Evolutionary conservation across 2,113 vertebrate species (phyloP).

Genomic region (Elgaria multicarinata): DNA sequence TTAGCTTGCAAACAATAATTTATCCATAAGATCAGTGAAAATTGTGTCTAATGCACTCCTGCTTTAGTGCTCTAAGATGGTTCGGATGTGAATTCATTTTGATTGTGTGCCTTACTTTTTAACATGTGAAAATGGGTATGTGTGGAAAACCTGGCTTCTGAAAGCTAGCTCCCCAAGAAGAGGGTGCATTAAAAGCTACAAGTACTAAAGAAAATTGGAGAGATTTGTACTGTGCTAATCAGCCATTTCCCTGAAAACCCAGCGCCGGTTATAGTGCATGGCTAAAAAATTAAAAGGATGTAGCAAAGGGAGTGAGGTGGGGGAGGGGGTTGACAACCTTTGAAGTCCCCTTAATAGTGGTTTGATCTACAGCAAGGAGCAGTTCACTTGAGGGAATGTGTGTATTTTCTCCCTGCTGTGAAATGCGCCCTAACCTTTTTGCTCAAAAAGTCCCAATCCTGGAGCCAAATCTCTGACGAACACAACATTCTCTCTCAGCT

Average conservation of each 20-base stretch:
- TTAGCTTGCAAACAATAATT: constrained; percentile 33
- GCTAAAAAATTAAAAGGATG: not conserved
- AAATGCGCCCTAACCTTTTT: not conserved
- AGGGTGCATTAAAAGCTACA: not conserved
- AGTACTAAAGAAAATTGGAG: not conserved
- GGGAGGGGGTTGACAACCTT: fast-evolving
- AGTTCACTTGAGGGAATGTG: not conserved
- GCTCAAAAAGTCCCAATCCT: not conserved
- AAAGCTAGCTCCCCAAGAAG: not conserved
- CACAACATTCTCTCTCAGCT: not conserved
- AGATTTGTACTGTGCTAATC: not conserved
- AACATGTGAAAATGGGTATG: fast-evolving
- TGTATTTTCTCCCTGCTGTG: not conserved
- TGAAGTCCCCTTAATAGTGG: fast-evolving
- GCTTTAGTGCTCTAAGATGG: not conserved
- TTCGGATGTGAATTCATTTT: not conserved
- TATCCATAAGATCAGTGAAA: constrained; percentile 6
- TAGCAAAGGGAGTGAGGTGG: fast-evolving
- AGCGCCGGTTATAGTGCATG: not conserved
- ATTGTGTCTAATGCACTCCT: not conserved
- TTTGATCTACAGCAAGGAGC: not conserved
- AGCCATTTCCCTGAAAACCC: not conserved
- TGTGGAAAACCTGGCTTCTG: not conserved
- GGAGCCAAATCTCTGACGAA: not conserved
- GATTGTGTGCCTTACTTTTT: constrained; percentile 15